Evolutionary conservation across 2,113 vertebrate genomes (phyloP), one percentile per base, ranked within the genome.

Genomic region (Pteruthius melanotis): DNA sequence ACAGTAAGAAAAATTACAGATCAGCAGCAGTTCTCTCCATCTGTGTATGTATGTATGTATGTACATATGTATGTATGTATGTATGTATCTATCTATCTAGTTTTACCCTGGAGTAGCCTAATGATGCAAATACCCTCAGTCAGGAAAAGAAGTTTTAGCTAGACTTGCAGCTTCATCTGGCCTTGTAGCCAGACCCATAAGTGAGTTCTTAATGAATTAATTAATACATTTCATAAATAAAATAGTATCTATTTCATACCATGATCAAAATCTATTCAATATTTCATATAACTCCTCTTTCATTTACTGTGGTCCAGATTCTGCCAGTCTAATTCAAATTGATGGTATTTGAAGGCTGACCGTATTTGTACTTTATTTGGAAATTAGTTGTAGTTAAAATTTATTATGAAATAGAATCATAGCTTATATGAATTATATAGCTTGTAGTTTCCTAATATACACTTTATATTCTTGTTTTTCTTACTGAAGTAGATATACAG

Each of bases 141-240:
- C 15, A 83, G 35, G 35, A 4, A 65, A 83, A 66, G 28, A 44
- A 37, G 4, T 49, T 56, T 75, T 47, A 47, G 13, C 47, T 54
- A 59, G 20, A 8, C 40, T 91, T 90, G 22, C 30, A 75, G 50
- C 35, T 93, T 83, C 59, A 69, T 65, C 28, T 87, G 59, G 70
- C 61, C 82, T 95, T 95, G 78, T 57, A 90, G 30, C 5, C 30
- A 79, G 53, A 21, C 26, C 83, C 54, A 61, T 66, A 74, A 90
- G 20, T 3, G 10, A 95, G 28, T 87, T 85, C 31, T 79, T 74
- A 89, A 75, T 84, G 57, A 93, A 95, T 91, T 84, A 82, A 94
- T 83, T 83, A 85, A 92, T 86, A 50, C 7, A 30, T 70, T 49
- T 95, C 39, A 95, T 96, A 93, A 96, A 96, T 95, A 95, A 96